Evolutionary conservation across 2,113 vertebrate species (phyloP).

Genomic region (Lampris incognitus): DNA sequence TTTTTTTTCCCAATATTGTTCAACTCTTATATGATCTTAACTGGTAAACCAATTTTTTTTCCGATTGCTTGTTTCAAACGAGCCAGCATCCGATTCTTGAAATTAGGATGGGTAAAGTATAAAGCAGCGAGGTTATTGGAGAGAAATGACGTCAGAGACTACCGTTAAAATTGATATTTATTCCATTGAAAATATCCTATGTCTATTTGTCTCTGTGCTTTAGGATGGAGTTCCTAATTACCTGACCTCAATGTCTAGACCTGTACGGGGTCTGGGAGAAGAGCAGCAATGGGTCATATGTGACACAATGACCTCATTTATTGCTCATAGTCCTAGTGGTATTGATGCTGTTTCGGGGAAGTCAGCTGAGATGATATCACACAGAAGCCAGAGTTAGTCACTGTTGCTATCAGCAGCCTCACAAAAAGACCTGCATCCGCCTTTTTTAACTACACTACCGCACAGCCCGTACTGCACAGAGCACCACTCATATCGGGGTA

Average conservation of each 20-base stretch:
- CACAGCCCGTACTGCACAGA: neutral
- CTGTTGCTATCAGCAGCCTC: conserved; percentile 26
- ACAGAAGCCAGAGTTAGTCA: conserved; percentile 2
- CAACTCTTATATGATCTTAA: too few relatives aligned
- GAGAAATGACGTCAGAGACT: too few relatives aligned
- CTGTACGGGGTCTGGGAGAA: neutral
- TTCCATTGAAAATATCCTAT: too few relatives aligned
- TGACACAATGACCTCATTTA: conserved; percentile 20
- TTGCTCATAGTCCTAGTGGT: neutral
- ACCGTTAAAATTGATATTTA: too few relatives aligned
- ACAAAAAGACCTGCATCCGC: neutral
- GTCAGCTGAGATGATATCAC: conserved; percentile 35
- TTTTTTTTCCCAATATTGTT: too few relatives aligned
- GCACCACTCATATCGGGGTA: neutral
- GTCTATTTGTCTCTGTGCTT: too few relatives aligned
- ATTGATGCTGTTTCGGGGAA: conserved; percentile 49
- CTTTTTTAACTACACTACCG: neutral
- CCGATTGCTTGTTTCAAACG: too few relatives aligned
- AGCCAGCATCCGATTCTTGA: too few relatives aligned
- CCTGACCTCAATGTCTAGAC: conserved; percentile 11
- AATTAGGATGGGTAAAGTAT: too few relatives aligned
- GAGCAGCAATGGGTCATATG: conserved; percentile 23
- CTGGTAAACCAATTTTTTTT: too few relatives aligned
- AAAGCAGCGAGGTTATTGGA: too few relatives aligned
- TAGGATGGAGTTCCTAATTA: too few relatives aligned